Conservation (phyloP, 2,797 vertebrate species). For the Anabas testudineus region DNA sequence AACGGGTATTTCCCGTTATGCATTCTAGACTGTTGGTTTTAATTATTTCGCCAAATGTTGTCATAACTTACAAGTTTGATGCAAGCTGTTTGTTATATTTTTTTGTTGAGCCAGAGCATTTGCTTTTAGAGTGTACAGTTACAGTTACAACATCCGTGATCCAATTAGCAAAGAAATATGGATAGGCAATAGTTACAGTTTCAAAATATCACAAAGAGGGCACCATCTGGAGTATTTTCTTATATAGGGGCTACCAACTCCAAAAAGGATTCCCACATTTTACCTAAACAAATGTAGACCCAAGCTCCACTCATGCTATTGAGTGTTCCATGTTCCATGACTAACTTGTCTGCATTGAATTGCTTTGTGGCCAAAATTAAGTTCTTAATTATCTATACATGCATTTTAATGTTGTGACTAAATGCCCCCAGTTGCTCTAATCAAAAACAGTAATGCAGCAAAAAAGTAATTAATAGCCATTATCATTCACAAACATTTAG, state of each 20-base stretch:
- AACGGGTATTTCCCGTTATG: no score
- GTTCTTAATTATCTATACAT: slow-evolving; percentile 72
- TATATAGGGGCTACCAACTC: not conserved
- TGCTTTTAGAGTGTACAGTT: no score
- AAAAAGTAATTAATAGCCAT: slow-evolving; percentile 75
- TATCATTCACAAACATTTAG: slow-evolving; percentile 75
- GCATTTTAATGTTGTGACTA: slow-evolving; percentile 72
- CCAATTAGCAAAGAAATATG: slow-evolving; percentile 7
- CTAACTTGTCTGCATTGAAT: slow-evolving; percentile 43
- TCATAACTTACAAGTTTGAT: no score
- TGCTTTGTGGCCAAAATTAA: slow-evolving; percentile 71
- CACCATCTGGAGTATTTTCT: slow-evolving; percentile 13
- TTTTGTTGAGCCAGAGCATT: no score
- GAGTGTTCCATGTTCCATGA: slow-evolving; percentile 64
- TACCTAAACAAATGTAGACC: slow-evolving; percentile 20
- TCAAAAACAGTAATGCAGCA: slow-evolving; percentile 67
- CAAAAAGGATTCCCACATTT: slow-evolving; percentile 8
- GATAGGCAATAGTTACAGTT: not conserved
- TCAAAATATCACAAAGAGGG: not conserved
- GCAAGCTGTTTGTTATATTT: no score
- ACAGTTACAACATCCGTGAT: not conserved
- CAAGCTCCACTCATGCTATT: not conserved
- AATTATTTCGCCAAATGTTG: no score
- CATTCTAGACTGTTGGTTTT: no score
- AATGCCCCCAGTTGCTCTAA: slow-evolving; percentile 73